Conservation (phyloP, 2,797 vertebrate genomes). For the Morelia viridis region DNA sequence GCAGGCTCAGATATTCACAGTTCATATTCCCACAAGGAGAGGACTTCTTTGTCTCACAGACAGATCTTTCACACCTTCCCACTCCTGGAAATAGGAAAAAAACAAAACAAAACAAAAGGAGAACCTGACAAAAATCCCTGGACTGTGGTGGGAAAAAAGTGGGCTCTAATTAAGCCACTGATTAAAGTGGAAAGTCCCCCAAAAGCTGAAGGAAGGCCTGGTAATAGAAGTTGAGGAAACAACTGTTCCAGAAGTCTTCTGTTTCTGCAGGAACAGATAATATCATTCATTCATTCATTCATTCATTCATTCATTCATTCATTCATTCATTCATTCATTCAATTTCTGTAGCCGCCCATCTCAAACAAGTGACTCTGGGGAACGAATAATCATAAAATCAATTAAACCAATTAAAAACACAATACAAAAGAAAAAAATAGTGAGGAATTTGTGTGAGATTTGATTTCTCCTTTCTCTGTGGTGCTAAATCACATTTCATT, state of each 20-base stretch:
- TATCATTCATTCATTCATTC: background rate
- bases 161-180: background rate
- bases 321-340: background rate
- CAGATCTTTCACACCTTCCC: background rate
- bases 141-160: background rate
- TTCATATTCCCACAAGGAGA: background rate
- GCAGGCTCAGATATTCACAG: background rate
- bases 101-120: background rate
- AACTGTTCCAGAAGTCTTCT: background rate
- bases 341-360: no score
- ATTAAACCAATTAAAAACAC: no score
- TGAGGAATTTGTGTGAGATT: background rate
- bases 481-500: background rate
- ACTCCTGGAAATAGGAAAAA: background rate
- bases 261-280: background rate
- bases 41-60: background rate
- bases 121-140: background rate
- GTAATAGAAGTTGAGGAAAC: background rate
- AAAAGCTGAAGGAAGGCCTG: background rate
- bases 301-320: no score
- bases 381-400: no score
- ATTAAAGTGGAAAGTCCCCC: background rate
- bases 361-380: no score
- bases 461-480: background rate
- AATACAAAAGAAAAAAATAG: no score